A percentile compares a stretch with the other conserved stretches of the same genome.
Conservation (phyloP, 2,888 invertebrate species). For the Falcaria lacertinaria region DNA sequence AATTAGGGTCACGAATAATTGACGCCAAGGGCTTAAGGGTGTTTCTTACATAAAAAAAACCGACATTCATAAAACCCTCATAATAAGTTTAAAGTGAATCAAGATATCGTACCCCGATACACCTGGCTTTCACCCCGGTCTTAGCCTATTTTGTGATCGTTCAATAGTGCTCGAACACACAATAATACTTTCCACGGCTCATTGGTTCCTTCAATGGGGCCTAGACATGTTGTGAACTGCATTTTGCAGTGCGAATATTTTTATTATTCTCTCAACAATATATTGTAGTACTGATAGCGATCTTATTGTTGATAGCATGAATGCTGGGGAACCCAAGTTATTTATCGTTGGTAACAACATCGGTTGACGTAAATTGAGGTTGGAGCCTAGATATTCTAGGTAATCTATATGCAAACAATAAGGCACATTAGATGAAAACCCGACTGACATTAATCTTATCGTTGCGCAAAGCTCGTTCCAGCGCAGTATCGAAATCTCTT, state of each 20-base stretch:
- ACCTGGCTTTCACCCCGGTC: conserved; percentile 69
- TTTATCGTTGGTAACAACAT: background rate
- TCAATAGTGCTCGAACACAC: conserved; percentile 54
- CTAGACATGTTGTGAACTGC: conserved; percentile 30
- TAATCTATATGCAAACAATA: background rate
- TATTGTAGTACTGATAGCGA: conserved; percentile 30
- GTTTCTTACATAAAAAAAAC: conserved; percentile 56
- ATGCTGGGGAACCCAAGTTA: background rate
- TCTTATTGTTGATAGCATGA: conserved; percentile 15
- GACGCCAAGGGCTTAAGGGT: conserved; percentile 70
- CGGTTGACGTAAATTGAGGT: background rate
- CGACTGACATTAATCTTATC: background rate
- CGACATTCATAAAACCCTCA: conserved; percentile 68
- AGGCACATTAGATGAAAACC: background rate
- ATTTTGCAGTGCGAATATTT: conserved; percentile 45
- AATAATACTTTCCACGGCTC: conserved; percentile 62
- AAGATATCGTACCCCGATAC: conserved; percentile 70
- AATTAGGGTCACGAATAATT: conserved; percentile 78
- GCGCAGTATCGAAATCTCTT: conserved; percentile 44
- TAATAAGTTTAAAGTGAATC: conserved; percentile 64
- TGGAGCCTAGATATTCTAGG: background rate
- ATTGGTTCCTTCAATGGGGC: conserved; percentile 53
- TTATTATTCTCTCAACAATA: conserved; percentile 31
- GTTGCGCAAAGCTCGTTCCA: conserved; percentile 25
- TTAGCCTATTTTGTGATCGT: conserved; percentile 40